These are phyloP conservation scores for Synanthedon formicaeformis DNA, from an alignment of 2,888 invertebrate genomes.

Conservation along the genomic window DNA sequence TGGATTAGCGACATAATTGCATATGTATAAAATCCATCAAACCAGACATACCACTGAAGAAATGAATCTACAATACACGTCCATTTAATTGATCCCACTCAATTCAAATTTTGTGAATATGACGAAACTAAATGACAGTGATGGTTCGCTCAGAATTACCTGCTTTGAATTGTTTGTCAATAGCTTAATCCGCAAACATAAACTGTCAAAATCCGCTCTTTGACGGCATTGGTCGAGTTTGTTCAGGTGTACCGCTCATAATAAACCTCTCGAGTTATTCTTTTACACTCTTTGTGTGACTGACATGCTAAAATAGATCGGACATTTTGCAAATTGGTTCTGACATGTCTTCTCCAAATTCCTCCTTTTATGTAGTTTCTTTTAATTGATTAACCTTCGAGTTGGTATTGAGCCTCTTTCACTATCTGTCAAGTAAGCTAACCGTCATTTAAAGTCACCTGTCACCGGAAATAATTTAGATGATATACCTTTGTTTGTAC, in stretches of 20 bases:
- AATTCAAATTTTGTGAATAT: no score
- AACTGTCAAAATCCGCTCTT: constrained; percentile 65
- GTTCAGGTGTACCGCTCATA: constrained; percentile 37
- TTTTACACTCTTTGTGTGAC: constrained; percentile 9
- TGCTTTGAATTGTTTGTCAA: constrained; percentile 59
- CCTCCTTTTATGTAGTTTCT: no score
- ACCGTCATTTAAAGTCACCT: no score
- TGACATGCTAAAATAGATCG: constrained; percentile 11
- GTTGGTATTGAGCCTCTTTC: no score
- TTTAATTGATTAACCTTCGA: no score
- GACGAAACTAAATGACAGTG: constrained; percentile 18
- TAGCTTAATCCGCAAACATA: constrained; percentile 58
- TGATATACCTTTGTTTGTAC: no score
- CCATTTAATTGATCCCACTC: no score
- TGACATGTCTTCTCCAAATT: background rate
- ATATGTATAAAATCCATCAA: no score
- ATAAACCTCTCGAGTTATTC: constrained; percentile 10
- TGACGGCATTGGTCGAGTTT: constrained; percentile 47
- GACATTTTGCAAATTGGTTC: constrained; percentile 1
- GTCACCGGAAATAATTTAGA: no score
- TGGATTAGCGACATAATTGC: no score
- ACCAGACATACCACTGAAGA: constrained; percentile 25
- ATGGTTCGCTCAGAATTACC: constrained; percentile 48
- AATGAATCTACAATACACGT: constrained; percentile 8
- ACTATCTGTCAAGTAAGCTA: no score